A percentile compares a stretch with the other conserved stretches of the same genome.
Conservation (phyloP, 1,140 invertebrate genomes). For the Eueides isabella region DNA sequence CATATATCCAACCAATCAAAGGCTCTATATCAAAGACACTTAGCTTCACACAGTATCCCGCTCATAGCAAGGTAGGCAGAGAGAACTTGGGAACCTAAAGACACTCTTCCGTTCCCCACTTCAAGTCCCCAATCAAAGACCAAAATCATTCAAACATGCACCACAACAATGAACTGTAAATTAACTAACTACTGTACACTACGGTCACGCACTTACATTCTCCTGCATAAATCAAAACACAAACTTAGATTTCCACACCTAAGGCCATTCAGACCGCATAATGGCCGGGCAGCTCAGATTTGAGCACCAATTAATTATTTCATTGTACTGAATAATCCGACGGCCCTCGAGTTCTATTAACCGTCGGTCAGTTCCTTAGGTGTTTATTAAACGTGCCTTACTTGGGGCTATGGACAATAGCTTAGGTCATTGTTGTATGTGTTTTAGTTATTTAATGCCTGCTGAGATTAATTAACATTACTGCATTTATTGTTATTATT, state of each 20-base stretch:
- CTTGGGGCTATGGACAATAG: conserved; percentile 41
- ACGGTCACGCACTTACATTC: background rate
- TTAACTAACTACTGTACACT: too few species aligned
- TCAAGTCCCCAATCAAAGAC: too few species aligned
- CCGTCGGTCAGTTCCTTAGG: conserved; percentile 75
- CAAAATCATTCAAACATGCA: too few species aligned
- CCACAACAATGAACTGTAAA: too few species aligned
- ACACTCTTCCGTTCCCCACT: too few species aligned
- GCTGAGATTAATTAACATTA: background rate
- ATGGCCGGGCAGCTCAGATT: conserved; percentile 67
- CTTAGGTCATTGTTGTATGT: background rate
- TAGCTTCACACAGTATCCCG: too few species aligned
- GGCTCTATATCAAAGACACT: too few species aligned
- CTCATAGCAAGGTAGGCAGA: too few species aligned
- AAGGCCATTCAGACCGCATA: conserved; percentile 53
- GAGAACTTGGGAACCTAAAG: too few species aligned
- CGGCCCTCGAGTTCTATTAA: conserved; percentile 71
- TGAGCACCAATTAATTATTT: conserved; percentile 80
- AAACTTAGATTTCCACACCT: conserved; percentile 42
- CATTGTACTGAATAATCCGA: conserved; percentile 70
- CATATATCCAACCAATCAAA: background rate
- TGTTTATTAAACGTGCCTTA: conserved; percentile 76
- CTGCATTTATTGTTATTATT: background rate
- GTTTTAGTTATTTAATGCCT: background rate
- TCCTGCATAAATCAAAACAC: conserved; percentile 31